Conservation (phyloP, 2,888 invertebrate species). For the Agrenia bidenticulata region DNA sequence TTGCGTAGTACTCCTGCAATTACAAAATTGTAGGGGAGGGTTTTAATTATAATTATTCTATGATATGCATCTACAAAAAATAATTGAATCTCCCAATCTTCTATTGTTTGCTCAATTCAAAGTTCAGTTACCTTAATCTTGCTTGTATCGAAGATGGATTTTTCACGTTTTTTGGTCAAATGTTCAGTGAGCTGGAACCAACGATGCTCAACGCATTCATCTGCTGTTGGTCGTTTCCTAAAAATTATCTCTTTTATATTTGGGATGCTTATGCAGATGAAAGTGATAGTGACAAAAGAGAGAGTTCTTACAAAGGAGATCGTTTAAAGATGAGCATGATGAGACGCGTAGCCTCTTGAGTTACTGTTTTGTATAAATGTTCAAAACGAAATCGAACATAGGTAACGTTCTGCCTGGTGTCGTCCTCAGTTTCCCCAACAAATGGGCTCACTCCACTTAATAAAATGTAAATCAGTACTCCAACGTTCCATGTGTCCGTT, state of each 20-base stretch:
- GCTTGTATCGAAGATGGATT: conserved; percentile 80
- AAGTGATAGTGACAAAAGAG: conserved; percentile 17
- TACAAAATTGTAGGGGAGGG: no score
- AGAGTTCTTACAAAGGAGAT: conserved; percentile 71
- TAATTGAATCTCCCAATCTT: no score
- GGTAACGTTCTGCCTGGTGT: conserved; percentile 87
- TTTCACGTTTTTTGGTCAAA: conserved; percentile 88
- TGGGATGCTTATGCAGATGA: not conserved
- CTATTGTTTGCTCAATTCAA: no score
- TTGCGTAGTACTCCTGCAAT: conserved; percentile 18
- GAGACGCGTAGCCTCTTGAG: conserved; percentile 89
- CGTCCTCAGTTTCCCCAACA: conserved; percentile 75
- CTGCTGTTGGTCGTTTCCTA: conserved; percentile 89
- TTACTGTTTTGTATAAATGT: conserved; percentile 88
- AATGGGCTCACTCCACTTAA: conserved; percentile 92
- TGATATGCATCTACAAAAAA: no score
- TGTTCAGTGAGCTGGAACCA: conserved; percentile 91
- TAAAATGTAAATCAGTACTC: conserved; percentile 86
- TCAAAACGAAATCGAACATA: conserved; percentile 92
- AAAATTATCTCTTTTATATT: conserved; percentile 18
- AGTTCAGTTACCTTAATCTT: conserved; percentile 56
- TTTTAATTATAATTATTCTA: no score
- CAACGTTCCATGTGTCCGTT: conserved; percentile 95
- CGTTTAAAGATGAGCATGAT: conserved; percentile 94
- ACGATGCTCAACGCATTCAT: conserved; percentile 93